Base-by-base conservation (phyloP, 2,888 invertebrate genomes). In the Slavum lentiscoides region DNA sequence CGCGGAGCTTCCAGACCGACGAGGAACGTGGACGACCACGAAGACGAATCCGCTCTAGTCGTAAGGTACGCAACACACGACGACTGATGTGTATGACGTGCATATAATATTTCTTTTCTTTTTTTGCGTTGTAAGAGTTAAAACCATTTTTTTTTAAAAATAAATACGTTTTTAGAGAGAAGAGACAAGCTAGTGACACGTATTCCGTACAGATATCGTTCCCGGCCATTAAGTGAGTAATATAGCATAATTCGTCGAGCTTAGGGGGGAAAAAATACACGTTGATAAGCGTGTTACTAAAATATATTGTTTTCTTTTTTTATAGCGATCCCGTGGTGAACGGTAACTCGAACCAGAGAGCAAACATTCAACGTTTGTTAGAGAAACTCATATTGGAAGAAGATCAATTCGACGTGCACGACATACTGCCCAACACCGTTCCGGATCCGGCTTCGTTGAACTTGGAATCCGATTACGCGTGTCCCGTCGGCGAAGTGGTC, bases 341-440 rank as follows among this genome's bases (percentile, higher is more conserved):
- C 86, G 91, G 92, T 64, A 94, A 94, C 84, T 93, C 93, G 75
- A 95, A 96, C 85, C 95, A 96, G 87, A 90, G 95, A 82, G 92
- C 95, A 2, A 91, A 91, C 77, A 95, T 96, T 0, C 91, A 95
- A 86, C 89, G 91, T 82, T 89, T 97, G 82, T 88, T 98, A 84
- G 94, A 97, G 87, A 93, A 93, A 86, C 89, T 97, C 1, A 96
- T 97, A 84, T 89, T 97, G 83, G 95, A 97, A 88, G 94, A 96
- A 87, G 95, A 95, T 88, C 95, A 96, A 87, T 95, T 97, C 86
- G 96, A 96, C 85, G 96, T 97, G 6, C 91, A 94, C 85, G 95
- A 94, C 85, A 96, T 96, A 85, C 88, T 97, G 75, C 97, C 97
- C 21, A 97, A 97, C 85, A 97, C 97, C 0, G 93, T 95, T 0